Evolutionary conservation across 2,797 vertebrate species (phyloP).

Genomic region (Glossophaga mutica): DNA sequence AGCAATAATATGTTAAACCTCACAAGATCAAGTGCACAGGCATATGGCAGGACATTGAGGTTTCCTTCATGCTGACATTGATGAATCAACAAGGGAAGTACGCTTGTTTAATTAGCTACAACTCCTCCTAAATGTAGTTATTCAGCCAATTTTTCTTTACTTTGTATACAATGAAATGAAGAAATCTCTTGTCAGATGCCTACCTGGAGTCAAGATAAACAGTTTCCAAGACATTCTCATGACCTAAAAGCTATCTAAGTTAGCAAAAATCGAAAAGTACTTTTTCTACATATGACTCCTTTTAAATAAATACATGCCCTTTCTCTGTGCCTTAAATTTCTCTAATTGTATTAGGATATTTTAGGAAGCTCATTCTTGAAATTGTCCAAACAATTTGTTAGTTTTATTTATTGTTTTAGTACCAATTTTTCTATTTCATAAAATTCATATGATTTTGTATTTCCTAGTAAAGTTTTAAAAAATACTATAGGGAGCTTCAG

Average conservation of each 20-base stretch:
- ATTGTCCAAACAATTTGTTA: background rate
- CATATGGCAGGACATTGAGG: background rate
- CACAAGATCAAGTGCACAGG: background rate
- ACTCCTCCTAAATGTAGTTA: background rate
- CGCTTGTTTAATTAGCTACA: slow-evolving; percentile 26
- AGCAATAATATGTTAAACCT: background rate
- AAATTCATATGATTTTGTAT: background rate
- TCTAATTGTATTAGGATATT: background rate
- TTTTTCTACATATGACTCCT: background rate
- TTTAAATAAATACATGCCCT: background rate
- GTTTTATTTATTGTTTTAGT: background rate
- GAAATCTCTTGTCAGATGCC: background rate
- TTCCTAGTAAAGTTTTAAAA: background rate
- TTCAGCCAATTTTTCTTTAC: background rate
- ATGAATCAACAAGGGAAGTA: background rate
- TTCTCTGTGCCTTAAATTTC: background rate
- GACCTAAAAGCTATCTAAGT: background rate
- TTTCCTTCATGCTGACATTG: background rate
- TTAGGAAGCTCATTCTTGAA: background rate
- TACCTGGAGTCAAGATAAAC: background rate
- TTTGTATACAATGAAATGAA: background rate
- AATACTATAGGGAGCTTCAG: background rate
- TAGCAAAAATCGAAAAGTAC: background rate
- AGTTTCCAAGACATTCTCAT: background rate
- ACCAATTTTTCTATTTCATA: background rate